Base-by-base conservation (phyloP, 92 coral and sea anemone genomes). In the Parazoanthus darwini region DNA sequence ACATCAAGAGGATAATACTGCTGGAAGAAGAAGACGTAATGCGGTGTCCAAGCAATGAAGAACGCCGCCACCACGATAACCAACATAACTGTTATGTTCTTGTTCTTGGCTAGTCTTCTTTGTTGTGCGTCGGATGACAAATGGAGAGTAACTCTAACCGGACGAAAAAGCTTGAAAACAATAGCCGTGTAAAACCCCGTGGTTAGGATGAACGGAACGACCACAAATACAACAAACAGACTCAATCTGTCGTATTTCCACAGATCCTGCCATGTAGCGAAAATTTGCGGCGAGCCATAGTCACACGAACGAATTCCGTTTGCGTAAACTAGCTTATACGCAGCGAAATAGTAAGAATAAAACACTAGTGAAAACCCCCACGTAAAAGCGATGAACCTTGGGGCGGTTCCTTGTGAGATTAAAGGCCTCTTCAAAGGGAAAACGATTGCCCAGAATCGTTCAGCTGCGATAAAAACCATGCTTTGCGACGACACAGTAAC, bases 391-490 rank as follows among this genome's bases (percentile, higher is more conserved):
- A 79, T 50, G 26, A 26, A 51, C 22, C 70, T 26, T 14, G 83
- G 39, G 33, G 83, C 13, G 8, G 38, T 78, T 26, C 43, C 43
- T 29, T 25, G 77, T 35, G 77, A 73, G 36, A 73, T 73, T 0
- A 73, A 4, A 13, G 77, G 77, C 25, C 20, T 35, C 15, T 35
- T 25, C 20, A 76, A 38, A 7, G 80, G 80, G 15, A 77, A 77
- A 5, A 74, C 78, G 42, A 74, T 74, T 9, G 37, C 37, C 39
- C 43, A 74, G 37, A 25, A 74, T 74, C 78, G 35, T 74, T 74
- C 78, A 25, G 37, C 78, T 23, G 78, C 78, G 18, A 74, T 74
- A 9, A 74, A 23, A 77, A 77, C 80, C 80, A 77, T 77, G 16
- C 80, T 77, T 39, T 77, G 80, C 33, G 48, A 36, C 1, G 80